Conservation (phyloP, 2,888 invertebrate genomes). For the Drosophila melanosoma region DNA sequence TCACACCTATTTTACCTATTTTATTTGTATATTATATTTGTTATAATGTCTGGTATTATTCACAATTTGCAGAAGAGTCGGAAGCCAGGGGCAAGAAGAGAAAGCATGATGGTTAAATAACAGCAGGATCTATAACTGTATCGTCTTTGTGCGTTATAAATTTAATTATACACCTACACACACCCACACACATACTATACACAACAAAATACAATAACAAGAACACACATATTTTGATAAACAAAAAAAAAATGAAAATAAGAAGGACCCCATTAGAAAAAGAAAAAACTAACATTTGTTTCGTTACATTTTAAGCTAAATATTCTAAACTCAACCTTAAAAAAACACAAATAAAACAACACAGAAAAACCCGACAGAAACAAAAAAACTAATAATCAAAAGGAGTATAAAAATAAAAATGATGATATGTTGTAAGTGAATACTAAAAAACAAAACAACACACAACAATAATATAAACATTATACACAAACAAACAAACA, state of each 20-base stretch:
- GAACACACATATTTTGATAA: slow-evolving; percentile 78
- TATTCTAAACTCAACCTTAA: slow-evolving; percentile 40
- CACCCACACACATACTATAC: slow-evolving; percentile 44
- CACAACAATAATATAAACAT: slow-evolving; percentile 25
- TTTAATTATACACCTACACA: slow-evolving; percentile 56
- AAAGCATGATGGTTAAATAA: slow-evolving; percentile 88
- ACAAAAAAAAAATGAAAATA: slow-evolving; percentile 41
- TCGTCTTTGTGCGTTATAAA: slow-evolving; percentile 77
- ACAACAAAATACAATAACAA: slow-evolving; percentile 60
- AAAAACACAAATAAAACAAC: slow-evolving; percentile 19
- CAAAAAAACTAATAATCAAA: slow-evolving; percentile 75
- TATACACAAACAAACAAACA: slow-evolving; percentile 35
- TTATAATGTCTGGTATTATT: not conserved
- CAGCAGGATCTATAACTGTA: slow-evolving; percentile 54
- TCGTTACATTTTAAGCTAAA: slow-evolving; percentile 69
- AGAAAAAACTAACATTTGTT: slow-evolving; percentile 56
- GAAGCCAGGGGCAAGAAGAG: slow-evolving; percentile 89
- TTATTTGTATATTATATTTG: not conserved
- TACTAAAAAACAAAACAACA: slow-evolving; percentile 31
- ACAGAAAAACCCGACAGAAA: slow-evolving; percentile 29
- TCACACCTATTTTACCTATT: not conserved
- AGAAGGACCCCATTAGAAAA: slow-evolving; percentile 61
- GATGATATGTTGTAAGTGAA: slow-evolving; percentile 60
- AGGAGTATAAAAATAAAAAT: slow-evolving; percentile 41
- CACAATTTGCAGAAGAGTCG: slow-evolving; percentile 83